Percentiles rank a stretch among this genome's conserved stretches.
Conservation (phyloP, 30 jellyfish, hydroid and myxozoan species). For the Hydractinia symbiolongicarpus region DNA sequence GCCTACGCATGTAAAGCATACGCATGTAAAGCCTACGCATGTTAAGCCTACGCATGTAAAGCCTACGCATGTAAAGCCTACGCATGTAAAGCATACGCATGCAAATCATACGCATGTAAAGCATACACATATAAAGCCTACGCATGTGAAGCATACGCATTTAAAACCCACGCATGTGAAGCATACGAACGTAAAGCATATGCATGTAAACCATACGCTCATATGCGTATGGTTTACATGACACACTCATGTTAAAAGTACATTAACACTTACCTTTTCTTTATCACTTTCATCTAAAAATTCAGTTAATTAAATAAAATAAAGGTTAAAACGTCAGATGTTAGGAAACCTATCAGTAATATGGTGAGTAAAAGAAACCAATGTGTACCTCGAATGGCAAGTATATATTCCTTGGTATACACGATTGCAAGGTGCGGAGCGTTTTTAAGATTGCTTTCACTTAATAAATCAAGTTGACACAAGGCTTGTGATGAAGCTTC, state of each 20-base stretch:
- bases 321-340: not conserved
- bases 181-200: not conserved
- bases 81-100: too few relatives aligned
- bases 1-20: too few relatives aligned
- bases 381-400: not conserved
- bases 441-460: not conserved
- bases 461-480: not conserved
- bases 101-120: not conserved
- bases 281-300: not conserved
- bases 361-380: not conserved
- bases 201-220: not conserved
- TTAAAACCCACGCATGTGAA: not conserved
- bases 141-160: not conserved
- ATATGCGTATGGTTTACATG: not conserved
- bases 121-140: not conserved
- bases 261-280: not conserved
- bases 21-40: too few relatives aligned
- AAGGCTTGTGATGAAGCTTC: conserved; percentile 1
- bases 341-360: not conserved
- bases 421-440: not conserved
- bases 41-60: too few relatives aligned
- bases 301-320: not conserved
- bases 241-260: not conserved
- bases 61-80: too few relatives aligned
- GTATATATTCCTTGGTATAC: not conserved